Base-by-base conservation (phyloP, 2,113 vertebrate species). In the Fulmarus glacialis region DNA sequence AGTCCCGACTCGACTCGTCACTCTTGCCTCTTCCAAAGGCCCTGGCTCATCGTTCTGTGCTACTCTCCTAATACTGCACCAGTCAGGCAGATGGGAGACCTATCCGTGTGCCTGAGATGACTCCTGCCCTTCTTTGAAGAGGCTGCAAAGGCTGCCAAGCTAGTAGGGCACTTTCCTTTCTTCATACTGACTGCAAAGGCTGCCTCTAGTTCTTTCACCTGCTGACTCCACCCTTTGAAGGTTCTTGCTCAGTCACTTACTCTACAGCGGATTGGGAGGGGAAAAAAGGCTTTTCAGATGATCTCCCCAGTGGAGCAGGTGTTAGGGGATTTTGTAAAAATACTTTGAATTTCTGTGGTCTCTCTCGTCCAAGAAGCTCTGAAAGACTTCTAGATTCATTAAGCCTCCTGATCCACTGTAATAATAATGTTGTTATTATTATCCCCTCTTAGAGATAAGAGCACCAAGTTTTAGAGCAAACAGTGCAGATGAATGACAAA, bases 221-320 rank as follows among this genome's bases (percentile, higher is more conserved):
- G 50, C 82, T 83, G 88, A 70, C 84, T 93, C 29, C 72, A 74
- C 43, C 40, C 38, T 95, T 96, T 97, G 90, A 97, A 95, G 79
- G 47, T 52, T 83, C 66, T 85, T 70, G 11, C 82, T 97, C 79
- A 86, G 67, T 60, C 82, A 83, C 56, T 79, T 53, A 62, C 58
- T 82, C 50, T 89, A 7, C 32, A 87, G 53, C 4, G 17, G 8
- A 23, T 22, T 62, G 32, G 63, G 36, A 72, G 20, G 53, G 42
- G n/a, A 30, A 89, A 89, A 97, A 96, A 71, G 47, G 45, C 11
- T 94, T 87, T 89, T 89, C 47, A 78, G 60, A 74, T 82, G 21
- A 78, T 90, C 22, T 83, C 26, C 38, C 47, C 32, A 59, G 78
- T 50, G 62, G 32, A 70, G 59, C 8, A 89, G 71, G n/a, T 14